Evolutionary conservation across 2,888 invertebrate genomes (phyloP), one percentile per base, ranked within the genome.

Genomic region (Brenthis daphne): DNA sequence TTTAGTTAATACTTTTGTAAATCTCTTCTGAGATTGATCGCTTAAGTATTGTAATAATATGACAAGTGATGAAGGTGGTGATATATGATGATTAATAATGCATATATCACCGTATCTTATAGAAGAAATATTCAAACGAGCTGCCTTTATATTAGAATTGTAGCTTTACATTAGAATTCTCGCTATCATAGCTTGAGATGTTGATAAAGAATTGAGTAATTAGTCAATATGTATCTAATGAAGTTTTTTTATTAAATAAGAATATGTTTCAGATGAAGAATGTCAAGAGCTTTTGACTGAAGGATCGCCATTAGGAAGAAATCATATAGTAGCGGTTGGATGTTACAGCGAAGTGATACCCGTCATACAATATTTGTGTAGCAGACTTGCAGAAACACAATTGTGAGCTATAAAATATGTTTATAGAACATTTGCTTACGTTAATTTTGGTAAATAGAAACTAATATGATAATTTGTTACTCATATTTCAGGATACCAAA

Each of bases 271-370:
- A 96, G 96, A 96, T 83, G 96, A 96, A 84, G 96, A 96, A 85
- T 96, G 95, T 74, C 96, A 95, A 83, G 96, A 96, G 79, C 94
- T 96, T 16, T 78, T 94, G 3, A 94, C 91, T 0, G 93, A 93
- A 77, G 90, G 92, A 0, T 92, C 92, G 6, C 92, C 93, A 0
- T 77, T 93, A 2, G 90, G 91, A 43, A 83, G 88, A 66, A 94
- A 89, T 70, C 90, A 92, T 70, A 88, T 92, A 3, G 94, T 95
- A 16, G 97, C 97, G 0, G 96, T 96, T 0, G 96, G 97, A 11
- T 97, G 97, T 78, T 97, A 97, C 85, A 97, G 97, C 80, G 98
- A 98, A 90, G 96, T 97, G 1, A 96, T 98, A 72, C 97, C 97
- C 0, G 97, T 97, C 65, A 96, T 97, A 90, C 97, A 97, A 82